These are phyloP conservation scores for Brachyptera risi DNA, from an alignment of 2,888 invertebrate species.

Conservation along the genomic window DNA sequence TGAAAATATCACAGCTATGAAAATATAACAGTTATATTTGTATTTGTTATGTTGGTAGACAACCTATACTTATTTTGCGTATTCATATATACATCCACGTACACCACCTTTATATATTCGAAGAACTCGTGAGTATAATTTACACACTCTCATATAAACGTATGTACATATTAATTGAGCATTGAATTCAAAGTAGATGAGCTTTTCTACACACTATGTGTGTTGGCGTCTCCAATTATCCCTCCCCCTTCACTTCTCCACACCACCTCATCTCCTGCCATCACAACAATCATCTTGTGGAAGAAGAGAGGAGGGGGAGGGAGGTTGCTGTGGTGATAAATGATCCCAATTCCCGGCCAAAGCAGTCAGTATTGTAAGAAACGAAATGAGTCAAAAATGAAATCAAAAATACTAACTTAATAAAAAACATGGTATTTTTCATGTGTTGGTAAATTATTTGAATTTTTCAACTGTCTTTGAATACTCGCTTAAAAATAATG, in stretches of 20 bases:
- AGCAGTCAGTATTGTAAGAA: background rate
- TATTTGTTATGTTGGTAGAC: too few species aligned
- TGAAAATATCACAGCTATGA: too few species aligned
- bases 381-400: background rate
- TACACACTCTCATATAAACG: background rate
- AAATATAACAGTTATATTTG: too few species aligned
- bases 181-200: slow-evolving; percentile 11
- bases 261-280: background rate
- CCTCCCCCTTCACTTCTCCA: background rate
- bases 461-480: too few species aligned
- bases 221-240: slow-evolving; percentile 18
- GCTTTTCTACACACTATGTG: background rate
- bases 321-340: background rate
- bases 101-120: too few species aligned
- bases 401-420: too few species aligned
- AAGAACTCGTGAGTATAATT: background rate
- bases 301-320: slow-evolving; percentile 1
- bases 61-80: too few species aligned
- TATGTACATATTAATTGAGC: slow-evolving; percentile 20
- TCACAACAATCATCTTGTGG: background rate
- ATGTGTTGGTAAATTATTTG: too few species aligned
- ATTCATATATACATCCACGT: too few species aligned
- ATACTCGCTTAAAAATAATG: too few species aligned
- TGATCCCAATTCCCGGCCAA: background rate
- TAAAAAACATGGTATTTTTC: too few species aligned